Base-by-base conservation (phyloP, 2,797 vertebrate species). In the Tapirus indicus region DNA sequence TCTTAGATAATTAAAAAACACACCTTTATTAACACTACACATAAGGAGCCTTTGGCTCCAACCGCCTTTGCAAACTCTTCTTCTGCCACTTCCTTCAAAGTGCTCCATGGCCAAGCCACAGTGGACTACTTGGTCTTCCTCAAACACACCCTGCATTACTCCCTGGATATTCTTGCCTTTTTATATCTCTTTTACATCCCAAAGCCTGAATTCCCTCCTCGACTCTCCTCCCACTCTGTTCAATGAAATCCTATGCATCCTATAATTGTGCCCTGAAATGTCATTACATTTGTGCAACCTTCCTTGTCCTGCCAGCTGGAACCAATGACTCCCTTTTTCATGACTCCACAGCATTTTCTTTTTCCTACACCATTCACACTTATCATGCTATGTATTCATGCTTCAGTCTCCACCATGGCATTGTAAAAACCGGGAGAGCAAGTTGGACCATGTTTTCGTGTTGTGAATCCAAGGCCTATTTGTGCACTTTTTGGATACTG, bases 51-150 rank as follows among this genome's bases (percentile, higher is more conserved):
- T 95, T 82, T 71, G 18, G 10, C 35, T 91, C 49, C 23, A 44
- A 78, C 5, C 10, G 44, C n/a, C 41, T 86, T 92, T 83, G n/a
- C n/a, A 96, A 82, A 86, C 12, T 89, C 47, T 68, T 68, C 52
- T 96, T 52, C 32, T 2, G 0, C 47, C 69, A 38, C 7, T 77
- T 88, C 10, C 38, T 95, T 54, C 44, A 38, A 44, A 58, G 17
- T 13, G 13, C 2, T 38, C 5, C 16, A 17, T 1, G 35, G 58
- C 25, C 56, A 64, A 54, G 21, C 11, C 49, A 74, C 23, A 38
- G 0, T 6, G 4, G 49, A 72, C 6, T 21, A 85, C 7, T 29
- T 62, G 16, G 16, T 38, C n/a, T 89, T 88, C 21, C 56, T 10
- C 78, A 92, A 71, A 86, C 29, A 56, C 25, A 88, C 7, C 62